Conservation (phyloP, 2,888 invertebrate genomes). For the Tachina grossa region DNA sequence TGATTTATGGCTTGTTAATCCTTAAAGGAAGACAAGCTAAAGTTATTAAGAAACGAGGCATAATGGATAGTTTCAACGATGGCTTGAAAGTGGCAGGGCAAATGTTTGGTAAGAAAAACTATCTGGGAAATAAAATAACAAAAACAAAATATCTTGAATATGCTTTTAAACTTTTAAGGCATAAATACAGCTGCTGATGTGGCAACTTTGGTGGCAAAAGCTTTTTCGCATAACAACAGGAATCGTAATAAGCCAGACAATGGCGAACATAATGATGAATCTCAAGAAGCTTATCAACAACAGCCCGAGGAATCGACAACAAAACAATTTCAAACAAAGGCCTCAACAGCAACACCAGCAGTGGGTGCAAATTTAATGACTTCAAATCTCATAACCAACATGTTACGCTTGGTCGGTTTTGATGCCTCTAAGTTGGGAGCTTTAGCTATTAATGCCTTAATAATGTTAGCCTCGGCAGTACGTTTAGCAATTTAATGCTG, state of each 20-base stretch:
- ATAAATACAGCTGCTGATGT: constrained; percentile 85
- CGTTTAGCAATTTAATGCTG: constrained; percentile 75
- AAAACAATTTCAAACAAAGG: constrained; percentile 48
- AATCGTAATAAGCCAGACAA: constrained; percentile 73
- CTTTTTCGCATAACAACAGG: constrained; percentile 81
- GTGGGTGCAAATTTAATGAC: constrained; percentile 71
- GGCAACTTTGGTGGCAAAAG: constrained; percentile 85
- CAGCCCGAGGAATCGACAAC: constrained; percentile 70
- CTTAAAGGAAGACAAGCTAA: constrained; percentile 64
- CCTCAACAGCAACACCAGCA: constrained; percentile 22
- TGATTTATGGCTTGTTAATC: constrained; percentile 25
- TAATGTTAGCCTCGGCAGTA: constrained; percentile 93
- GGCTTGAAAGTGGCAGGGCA: constrained; percentile 81
- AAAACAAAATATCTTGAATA: not conserved
- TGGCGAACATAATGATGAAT: constrained; percentile 46
- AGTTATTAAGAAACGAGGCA: constrained; percentile 74
- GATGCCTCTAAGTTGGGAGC: constrained; percentile 91
- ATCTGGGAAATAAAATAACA: not conserved
- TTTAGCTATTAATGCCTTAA: constrained; percentile 91
- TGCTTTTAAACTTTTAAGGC: constrained; percentile 72
- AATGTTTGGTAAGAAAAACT: constrained; percentile 78
- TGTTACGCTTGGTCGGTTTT: constrained; percentile 89
- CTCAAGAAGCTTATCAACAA: constrained; percentile 64
- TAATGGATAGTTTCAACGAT: constrained; percentile 81
- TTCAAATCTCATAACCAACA: constrained; percentile 80